Base-by-base conservation (phyloP, 1,140 invertebrate genomes). In the Neotoxoptera formosana region DNA sequence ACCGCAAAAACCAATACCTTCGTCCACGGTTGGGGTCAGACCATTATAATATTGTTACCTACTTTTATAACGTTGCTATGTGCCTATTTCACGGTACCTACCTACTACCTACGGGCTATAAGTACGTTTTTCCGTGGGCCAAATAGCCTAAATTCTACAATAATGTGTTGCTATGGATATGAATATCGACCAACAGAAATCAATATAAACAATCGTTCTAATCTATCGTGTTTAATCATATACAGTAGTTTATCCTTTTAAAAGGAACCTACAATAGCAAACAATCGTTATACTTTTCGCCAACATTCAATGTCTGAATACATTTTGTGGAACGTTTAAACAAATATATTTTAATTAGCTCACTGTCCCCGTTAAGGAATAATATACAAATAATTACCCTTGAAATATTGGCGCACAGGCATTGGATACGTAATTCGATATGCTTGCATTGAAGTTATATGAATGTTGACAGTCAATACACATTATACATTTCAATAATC, bases 351-450 rank as follows among this genome's bases (percentile, higher is more conserved):
- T 86, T 86, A 30, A 45, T 86, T 47, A 47, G 25, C 23, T 47
- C 41, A 86, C 45, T 25, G 25, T 48, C 83, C 34, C 41, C 41
- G 83, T 23, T 23, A 41, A 84, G 36, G 21, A 41, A 84, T 45
- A 45, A 45, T 84, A n/a, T 87, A 87, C 30, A 14, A 48, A 88
- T 88, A 51, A 51, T 88, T 88, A 88, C 87, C 47, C 47, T 51
- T 53, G 87, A 88, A 87, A 88, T n/a, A n/a, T 51, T 88, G n/a
- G n/a, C 17, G 47, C 21, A 34, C n/a, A 88, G 60, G 7, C 47
- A 87, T 51, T 88, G 47, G 53, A 41, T 41, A 88, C 21, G 47
- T 48, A 88, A 88, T 48, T 88, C 47, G 30, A 88, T 88, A 88
- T 88, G 87, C 47, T 51, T 48, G 34, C 47, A n/a, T 34, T 21